Percentiles rank a stretch among this genome's conserved stretches.
Evolutionary conservation across 2,888 invertebrate genomes (phyloP).

Genomic region (Iselma pallidipennis): DNA sequence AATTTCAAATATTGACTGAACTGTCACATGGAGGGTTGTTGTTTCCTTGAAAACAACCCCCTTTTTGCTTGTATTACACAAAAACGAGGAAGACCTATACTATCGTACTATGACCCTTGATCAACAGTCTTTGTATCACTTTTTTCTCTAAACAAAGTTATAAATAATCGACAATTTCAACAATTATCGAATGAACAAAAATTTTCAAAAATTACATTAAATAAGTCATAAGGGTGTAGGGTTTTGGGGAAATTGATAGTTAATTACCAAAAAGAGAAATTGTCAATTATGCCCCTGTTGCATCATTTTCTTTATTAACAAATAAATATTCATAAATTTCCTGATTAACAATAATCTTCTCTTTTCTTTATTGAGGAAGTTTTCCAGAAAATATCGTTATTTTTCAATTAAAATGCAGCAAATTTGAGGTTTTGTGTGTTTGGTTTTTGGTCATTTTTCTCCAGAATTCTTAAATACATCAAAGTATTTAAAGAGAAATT

Average conservation of each 20-base stretch:
- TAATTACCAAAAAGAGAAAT: too few relatives aligned
- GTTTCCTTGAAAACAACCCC: not conserved
- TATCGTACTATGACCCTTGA: not conserved
- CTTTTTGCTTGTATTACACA: not conserved
- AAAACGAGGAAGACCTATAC: not conserved
- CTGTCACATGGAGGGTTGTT: not conserved
- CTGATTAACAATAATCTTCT: not conserved
- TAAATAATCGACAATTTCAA: not conserved
- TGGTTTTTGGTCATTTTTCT: too few relatives aligned
- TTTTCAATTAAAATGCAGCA: not conserved
- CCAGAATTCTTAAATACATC: too few relatives aligned
- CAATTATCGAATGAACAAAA: too few relatives aligned
- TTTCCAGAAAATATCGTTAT: not conserved
- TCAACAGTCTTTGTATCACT: not conserved
- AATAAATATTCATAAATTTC: not conserved
- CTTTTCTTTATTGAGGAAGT: not conserved
- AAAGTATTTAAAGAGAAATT: too few relatives aligned
- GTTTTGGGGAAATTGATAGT: too few relatives aligned
- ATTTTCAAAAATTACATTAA: too few relatives aligned
- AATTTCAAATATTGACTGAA: slow-evolving; percentile 7
- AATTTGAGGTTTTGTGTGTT: not conserved
- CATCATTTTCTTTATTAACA: not conserved
- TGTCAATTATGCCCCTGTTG: too few relatives aligned
- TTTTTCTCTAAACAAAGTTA: too few relatives aligned
- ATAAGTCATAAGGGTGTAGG: too few relatives aligned